Base-by-base conservation (phyloP, 2,888 invertebrate species). In the Archaeoteleia sp. region DNA sequence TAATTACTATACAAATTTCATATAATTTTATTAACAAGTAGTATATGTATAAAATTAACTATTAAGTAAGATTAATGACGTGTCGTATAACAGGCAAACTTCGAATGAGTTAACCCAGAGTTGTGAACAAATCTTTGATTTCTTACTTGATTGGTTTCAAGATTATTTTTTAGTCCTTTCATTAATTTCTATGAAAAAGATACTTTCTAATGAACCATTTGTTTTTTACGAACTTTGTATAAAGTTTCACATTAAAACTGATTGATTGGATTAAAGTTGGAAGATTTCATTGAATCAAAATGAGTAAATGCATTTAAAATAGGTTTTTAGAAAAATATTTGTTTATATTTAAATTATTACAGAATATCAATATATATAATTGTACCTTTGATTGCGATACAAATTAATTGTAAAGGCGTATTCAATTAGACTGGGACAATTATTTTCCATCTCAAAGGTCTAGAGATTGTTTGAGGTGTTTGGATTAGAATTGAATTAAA, bases 141-240 rank as follows among this genome's bases (percentile, higher is more conserved):
- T 49, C 42, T 49, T 49, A 48, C 14, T 30, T 54, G 49, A 63
- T 63, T 63, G 63, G 46, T 63, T 53, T 17, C 29, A n/a, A 29
- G 39, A 61, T 61, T 45, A 61, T n/a, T 20, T 32, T 61, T 61
- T 53, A 61, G 43, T 45, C 39, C 42, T 40, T 45, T 53, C 46
- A 53, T 61, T 61, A 61, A 61, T 46, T 61, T 40, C 53, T 34
- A 53, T 30, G 40, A 53, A 53, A 32, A 14, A 10, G 45, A 32
- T 30, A 39, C 37, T 51, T 46, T 14, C 39, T 8, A 14, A 15
- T 34, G 40, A 6, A 1, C 2, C n/a, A 13, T 17, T 45, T 51
- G 51, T 37, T 61, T 61, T 39, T 13, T n/a, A n/a, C 8, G 8
- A 40, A 48, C 34, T 29, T 30, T 29, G 25, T 40, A 37, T 40